These are phyloP conservation scores for Latrodectus geometricus DNA, from an alignment of 1,140 invertebrate species.

Conservation along the genomic window DNA sequence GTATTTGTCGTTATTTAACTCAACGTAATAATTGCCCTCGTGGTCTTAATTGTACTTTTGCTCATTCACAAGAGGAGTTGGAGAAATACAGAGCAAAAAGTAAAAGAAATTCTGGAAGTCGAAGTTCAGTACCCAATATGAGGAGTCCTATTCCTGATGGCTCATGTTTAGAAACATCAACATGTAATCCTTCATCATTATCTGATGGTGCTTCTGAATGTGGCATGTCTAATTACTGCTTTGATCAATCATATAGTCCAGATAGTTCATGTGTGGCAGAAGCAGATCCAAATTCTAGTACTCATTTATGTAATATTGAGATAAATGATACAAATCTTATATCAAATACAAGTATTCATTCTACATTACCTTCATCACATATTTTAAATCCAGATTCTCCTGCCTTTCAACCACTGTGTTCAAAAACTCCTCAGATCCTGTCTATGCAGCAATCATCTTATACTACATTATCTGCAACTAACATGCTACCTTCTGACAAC, in stretches of 20 bases:
- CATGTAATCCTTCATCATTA: neutral
- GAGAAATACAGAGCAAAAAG: constrained; percentile 76
- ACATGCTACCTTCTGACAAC: neutral
- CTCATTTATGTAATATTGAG: constrained; percentile 8
- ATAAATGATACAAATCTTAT: constrained; percentile 4
- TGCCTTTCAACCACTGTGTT: constrained; percentile 60
- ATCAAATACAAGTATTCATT: constrained; percentile 1
- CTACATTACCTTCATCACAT: neutral
- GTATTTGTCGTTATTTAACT: constrained; percentile 87
- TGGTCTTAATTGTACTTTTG: constrained; percentile 89
- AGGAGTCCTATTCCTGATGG: constrained; percentile 4
- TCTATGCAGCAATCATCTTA: constrained; percentile 12
- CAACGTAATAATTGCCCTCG: constrained; percentile 84
- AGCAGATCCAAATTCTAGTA: neutral
- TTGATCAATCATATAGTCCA: constrained; percentile 8
- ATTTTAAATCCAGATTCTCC: constrained; percentile 63
- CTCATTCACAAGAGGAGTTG: constrained; percentile 90
- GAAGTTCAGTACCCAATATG: constrained; percentile 1
- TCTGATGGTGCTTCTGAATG: constrained; percentile 22
- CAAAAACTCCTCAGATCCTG: constrained; percentile 42
- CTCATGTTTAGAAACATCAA: neutral
- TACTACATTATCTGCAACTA: constrained; percentile 5
- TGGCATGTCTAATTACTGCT: constrained; percentile 11
- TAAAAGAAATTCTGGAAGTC: constrained; percentile 30
- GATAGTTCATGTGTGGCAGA: constrained; percentile 3